Base-by-base conservation (phyloP, 2,888 invertebrate species). In the Anaspis maculata region DNA sequence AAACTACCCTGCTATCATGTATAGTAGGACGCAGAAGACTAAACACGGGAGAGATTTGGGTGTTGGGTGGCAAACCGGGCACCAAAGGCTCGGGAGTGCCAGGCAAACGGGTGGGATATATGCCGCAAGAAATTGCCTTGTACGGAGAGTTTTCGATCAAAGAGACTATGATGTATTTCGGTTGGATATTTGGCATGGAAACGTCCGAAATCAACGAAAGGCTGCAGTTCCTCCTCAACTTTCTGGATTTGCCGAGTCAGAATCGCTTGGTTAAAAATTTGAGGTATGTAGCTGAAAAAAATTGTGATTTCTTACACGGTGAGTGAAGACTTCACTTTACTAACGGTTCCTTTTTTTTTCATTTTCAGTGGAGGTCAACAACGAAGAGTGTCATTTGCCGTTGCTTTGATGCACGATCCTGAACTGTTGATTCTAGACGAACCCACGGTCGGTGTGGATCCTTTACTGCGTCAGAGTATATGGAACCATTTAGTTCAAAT, bases 141-240 rank as follows among this genome's bases (percentile, higher is more conserved):
- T 90, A 88, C 61, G 89, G 85, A 2, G 90, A 90, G 68, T 92
- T 95, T 68, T 85, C 91, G 19, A 92, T 95, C 55, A 80, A 81
- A 46, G 95, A 95, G 64, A 94, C 94, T 0, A 85, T 95, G 84
- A 83, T 86, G 79, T 94, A 92, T 66, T 95, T 95, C 67, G 94
- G 94, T 24, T 87, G 91, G 80, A 88, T 95, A 56, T 91, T 91
- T 66, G 88, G 90, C 47, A 92, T 95, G 92, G 73, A 78, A 58
- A 82, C 83, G 16, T 62, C 73, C 14, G 85, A 89, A 67, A 89
- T 94, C 48, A 68, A 72, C 32, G 83, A 85, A 47, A 74, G 92
- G 49, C 77, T 88, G 46, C 77, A 83, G 52, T 92, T 94, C 66
- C 71, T 94, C 11, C 69, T 92, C 15, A 86, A 89, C 62, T 92